Conservation (phyloP, 1,140 invertebrate genomes). For the Coboldia fuscipes region DNA sequence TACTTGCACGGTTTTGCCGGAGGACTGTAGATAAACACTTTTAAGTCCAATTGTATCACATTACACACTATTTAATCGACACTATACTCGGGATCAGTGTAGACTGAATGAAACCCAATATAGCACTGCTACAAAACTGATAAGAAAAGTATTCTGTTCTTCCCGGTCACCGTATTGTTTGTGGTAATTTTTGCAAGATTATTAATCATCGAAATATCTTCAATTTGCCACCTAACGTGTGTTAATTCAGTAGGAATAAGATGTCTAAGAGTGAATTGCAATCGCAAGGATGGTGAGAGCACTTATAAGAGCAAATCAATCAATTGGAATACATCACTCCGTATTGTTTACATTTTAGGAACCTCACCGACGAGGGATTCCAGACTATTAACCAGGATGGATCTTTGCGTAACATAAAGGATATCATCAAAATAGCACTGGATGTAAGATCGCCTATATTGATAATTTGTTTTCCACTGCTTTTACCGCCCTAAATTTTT, state of each 20-base stretch:
- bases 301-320: background rate
- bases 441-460: conserved; percentile 34
- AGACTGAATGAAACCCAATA: too few relatives aligned
- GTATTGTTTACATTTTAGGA: conserved; percentile 30
- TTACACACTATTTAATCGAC: background rate
- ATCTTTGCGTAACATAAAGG: conserved; percentile 33
- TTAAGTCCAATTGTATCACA: background rate
- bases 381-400: conserved; percentile 40
- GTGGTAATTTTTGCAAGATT: too few relatives aligned
- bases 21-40: conserved; percentile 6
- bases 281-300: background rate
- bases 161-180: too few relatives aligned
- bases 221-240: too few relatives aligned
- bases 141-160: too few relatives aligned
- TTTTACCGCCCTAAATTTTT: conserved; percentile 17
- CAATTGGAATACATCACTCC: conserved; percentile 1
- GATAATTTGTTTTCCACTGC: conserved; percentile 5
- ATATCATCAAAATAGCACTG: conserved; percentile 39
- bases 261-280: background rate
- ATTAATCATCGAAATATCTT: too few relatives aligned
- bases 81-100: conserved; percentile 4
- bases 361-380: conserved; percentile 41
- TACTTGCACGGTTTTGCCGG: conserved; percentile 11
- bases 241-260: background rate
- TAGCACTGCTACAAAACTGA: too few relatives aligned